Evolutionary conservation across 2,888 invertebrate genomes (phyloP).

Genomic region (Coelinius sp.): DNA sequence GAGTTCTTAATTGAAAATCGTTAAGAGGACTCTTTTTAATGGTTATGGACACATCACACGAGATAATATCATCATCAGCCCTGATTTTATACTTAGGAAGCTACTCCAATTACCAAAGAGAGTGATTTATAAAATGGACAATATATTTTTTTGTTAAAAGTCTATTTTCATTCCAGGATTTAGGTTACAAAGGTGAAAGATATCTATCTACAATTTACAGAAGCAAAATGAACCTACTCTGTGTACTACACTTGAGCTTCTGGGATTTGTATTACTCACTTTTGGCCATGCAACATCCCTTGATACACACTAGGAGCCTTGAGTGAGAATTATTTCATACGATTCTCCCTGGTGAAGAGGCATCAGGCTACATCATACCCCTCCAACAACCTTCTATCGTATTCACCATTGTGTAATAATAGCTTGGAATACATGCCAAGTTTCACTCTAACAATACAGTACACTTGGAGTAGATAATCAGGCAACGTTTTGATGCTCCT

Average conservation of each 20-base stretch:
- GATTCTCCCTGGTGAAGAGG: neutral
- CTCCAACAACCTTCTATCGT: neutral
- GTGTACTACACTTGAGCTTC: neutral
- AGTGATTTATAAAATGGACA: too few species aligned
- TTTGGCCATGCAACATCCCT: neutral
- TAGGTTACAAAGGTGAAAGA: neutral
- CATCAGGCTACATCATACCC: slow-evolving; percentile 8
- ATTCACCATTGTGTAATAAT: slow-evolving; percentile 19
- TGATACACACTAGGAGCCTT: slow-evolving; percentile 8
- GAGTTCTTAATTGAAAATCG: slow-evolving; percentile 23
- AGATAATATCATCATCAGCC: neutral
- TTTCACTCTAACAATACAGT: neutral
- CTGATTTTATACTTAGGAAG: too few species aligned
- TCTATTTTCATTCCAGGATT: neutral
- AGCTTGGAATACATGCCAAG: slow-evolving; percentile 4
- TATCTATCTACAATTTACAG: neutral
- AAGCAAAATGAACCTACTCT: neutral
- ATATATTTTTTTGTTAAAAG: too few species aligned
- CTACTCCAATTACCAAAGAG: too few species aligned
- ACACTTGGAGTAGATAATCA: slow-evolving; percentile 9
- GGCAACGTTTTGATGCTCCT: neutral
- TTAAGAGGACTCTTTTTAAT: neutral
- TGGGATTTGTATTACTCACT: slow-evolving; percentile 19
- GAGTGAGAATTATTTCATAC: slow-evolving; percentile 11
- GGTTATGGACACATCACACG: slow-evolving; percentile 5